These are phyloP conservation scores for Pristionchus exspectatus DNA, from an alignment of 2,888 invertebrate species.

Conservation along the genomic window DNA sequence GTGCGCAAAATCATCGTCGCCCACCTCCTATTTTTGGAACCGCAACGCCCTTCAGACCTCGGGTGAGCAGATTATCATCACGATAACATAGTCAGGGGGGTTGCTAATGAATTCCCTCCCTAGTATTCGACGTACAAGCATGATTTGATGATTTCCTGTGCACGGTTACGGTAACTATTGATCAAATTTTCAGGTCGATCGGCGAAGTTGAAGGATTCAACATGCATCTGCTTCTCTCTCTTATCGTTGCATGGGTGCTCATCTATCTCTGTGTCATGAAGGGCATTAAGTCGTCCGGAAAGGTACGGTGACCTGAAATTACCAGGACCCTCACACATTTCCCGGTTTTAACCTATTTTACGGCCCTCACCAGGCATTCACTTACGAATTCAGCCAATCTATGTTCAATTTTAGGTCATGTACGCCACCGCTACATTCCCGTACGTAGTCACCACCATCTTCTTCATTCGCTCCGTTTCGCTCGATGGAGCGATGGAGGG, in stretches of 20 bases:
- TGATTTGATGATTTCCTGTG: too few species aligned
- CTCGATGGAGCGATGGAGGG: conserved; percentile 91
- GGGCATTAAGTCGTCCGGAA: conserved; percentile 95
- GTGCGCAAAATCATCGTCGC: conserved; percentile 89
- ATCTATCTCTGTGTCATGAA: conserved; percentile 97
- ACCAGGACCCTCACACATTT: too few species aligned
- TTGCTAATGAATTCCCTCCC: background rate
- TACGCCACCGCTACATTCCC: conserved; percentile 97
- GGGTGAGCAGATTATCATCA: conserved; percentile 82
- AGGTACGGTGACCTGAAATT: conserved; percentile 81
- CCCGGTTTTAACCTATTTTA: too few species aligned
- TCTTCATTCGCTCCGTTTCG: conserved; percentile 92
- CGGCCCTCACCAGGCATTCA: too few species aligned
- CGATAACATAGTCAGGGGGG: background rate
- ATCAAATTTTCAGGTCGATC: conserved; percentile 65
- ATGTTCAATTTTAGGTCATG: conserved; percentile 85
- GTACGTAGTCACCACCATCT: conserved; percentile 93
- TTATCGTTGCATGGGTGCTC: conserved; percentile 90
- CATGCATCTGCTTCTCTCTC: conserved; percentile 94
- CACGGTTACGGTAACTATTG: background rate
- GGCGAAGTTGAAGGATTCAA: conserved; percentile 89
- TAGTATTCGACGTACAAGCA: background rate
- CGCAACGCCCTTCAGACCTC: conserved; percentile 91
- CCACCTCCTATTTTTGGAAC: conserved; percentile 92
- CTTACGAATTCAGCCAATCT: too few species aligned